Base-by-base conservation (phyloP, 2,888 invertebrate genomes). In the Volucella inanis region DNA sequence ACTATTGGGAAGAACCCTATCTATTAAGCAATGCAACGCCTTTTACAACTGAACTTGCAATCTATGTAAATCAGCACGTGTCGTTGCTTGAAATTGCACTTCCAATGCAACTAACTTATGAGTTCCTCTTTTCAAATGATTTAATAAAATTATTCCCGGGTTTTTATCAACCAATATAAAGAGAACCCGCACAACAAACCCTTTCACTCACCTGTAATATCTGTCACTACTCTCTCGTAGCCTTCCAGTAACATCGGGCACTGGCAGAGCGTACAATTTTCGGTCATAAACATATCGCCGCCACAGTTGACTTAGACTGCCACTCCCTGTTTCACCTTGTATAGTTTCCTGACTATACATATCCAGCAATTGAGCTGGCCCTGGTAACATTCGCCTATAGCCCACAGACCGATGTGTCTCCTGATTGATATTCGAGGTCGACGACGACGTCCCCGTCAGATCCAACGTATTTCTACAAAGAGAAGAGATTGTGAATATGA, bases 251-350 rank as follows among this genome's bases (percentile, higher is more conserved):
- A 95, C 92, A 92, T 96, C 95, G 4, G 95, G 94, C 83, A 95
- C 93, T 12, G 95, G 94, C 67, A 94, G 92, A 6, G 96, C 96
- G 94, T 96, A 96, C 88, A 96, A 92, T 90, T 96, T 95, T 87
- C 95, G 94, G 4, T 94, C 93, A 92, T 98, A 98, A 59, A 98
- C 94, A 79, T 94, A 94, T 88, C 95, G 93, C 14, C 97, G 93
- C 91, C 92, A 92, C 4, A 91, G 88, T 74, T 90, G 90, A 52
- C 91, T 91, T 31, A 91, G 85, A 0, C 90, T 90, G 2, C 89
- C 89, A 22, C 87, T 87, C 12, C 87, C 78, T 3, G 70, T 78
- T 14, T 77, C 81, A 38, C 86, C 88, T 18, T 88, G 88, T 18
- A 88, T 88, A 55, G 88, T 86, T 45, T 91, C 90, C 47, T 90